phyloP scores from a whole-genome alignment of 1,140 invertebrate genomes.

The Eriosoma lanigerum region DNA sequence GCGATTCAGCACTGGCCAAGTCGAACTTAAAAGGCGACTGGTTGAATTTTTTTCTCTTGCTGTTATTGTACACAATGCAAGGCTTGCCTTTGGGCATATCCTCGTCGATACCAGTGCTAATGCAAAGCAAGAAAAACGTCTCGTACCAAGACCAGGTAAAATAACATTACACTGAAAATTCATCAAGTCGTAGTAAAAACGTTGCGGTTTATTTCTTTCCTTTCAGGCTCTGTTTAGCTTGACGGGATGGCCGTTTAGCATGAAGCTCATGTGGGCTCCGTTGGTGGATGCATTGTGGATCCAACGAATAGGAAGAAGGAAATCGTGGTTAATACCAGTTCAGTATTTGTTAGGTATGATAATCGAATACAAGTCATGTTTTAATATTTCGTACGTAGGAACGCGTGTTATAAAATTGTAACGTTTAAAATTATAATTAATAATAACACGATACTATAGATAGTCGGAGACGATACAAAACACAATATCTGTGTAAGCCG shows the following conservation, averaged over 20 bases:
- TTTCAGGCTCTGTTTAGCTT: constrained; percentile 96
- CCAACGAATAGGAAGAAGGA: constrained; percentile 81
- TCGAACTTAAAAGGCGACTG: constrained; percentile 61
- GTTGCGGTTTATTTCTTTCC: constrained; percentile 13
- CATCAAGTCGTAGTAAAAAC: background rate
- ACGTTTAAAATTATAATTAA: background rate
- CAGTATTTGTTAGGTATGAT: constrained; percentile 76
- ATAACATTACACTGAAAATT: constrained; percentile 39
- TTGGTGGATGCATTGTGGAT: constrained; percentile 92
- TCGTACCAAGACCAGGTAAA: constrained; percentile 81
- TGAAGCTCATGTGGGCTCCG: constrained; percentile 97
- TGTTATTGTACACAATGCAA: constrained; percentile 92
- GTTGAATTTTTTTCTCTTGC: constrained; percentile 77
- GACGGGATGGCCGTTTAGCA: constrained; percentile 95
- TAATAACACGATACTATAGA: background rate
- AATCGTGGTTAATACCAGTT: constrained; percentile 94
- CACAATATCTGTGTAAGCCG: background rate
- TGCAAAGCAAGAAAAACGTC: constrained; percentile 88
- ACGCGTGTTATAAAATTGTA: background rate
- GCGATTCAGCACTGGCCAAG: background rate
- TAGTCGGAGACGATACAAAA: background rate
- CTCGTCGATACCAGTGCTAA: constrained; percentile 89
- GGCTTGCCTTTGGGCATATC: constrained; percentile 95
- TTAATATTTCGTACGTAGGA: background rate
- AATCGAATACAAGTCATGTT: rapidly evolving